Percentiles rank a stretch among this genome's conserved stretches.
Evolutionary conservation across 2,888 invertebrate genomes (phyloP).

Genomic region (Tinea pellionella): DNA sequence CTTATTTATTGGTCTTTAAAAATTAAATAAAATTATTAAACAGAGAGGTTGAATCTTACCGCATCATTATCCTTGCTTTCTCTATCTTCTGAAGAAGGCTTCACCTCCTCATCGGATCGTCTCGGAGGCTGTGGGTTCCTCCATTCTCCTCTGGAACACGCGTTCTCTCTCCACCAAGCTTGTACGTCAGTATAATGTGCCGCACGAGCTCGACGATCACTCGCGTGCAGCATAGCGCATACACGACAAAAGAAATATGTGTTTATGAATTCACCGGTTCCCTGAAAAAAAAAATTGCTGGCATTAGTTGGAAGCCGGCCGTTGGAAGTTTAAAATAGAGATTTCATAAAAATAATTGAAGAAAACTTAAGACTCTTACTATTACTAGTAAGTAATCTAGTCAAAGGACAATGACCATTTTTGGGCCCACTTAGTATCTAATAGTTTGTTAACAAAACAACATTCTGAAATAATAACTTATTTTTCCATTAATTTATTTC

Average conservation of each 20-base stretch:
- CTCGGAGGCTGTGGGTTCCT: slow-evolving; percentile 23
- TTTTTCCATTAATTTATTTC: too few relatives aligned
- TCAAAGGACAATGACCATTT: too few relatives aligned
- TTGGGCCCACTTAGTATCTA: too few relatives aligned
- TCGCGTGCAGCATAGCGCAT: slow-evolving; percentile 86
- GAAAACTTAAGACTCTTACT: too few relatives aligned
- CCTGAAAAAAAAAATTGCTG: slow-evolving; percentile 48
- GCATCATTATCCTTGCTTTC: slow-evolving; percentile 23
- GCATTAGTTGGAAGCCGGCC: too few relatives aligned
- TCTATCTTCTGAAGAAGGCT: background rate
- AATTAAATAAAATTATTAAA: too few relatives aligned
- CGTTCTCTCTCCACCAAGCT: slow-evolving; percentile 86
- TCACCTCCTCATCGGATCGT: background rate
- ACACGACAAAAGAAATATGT: slow-evolving; percentile 94
- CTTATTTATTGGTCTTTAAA: too few relatives aligned
- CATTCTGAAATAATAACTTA: too few relatives aligned
- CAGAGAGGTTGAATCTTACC: background rate
- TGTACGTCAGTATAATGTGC: slow-evolving; percentile 84
- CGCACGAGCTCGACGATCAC: slow-evolving; percentile 45
- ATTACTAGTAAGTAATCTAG: too few relatives aligned
- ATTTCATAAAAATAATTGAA: too few relatives aligned
- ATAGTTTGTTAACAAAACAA: too few relatives aligned
- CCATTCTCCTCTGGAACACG: slow-evolving; percentile 75
- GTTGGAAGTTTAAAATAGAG: too few relatives aligned
- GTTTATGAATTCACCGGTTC: slow-evolving; percentile 95